Evolutionary conservation across 2,113 vertebrate species (phyloP), one percentile per base, ranked within the genome.

Genomic region (Cynocephalus volans): DNA sequence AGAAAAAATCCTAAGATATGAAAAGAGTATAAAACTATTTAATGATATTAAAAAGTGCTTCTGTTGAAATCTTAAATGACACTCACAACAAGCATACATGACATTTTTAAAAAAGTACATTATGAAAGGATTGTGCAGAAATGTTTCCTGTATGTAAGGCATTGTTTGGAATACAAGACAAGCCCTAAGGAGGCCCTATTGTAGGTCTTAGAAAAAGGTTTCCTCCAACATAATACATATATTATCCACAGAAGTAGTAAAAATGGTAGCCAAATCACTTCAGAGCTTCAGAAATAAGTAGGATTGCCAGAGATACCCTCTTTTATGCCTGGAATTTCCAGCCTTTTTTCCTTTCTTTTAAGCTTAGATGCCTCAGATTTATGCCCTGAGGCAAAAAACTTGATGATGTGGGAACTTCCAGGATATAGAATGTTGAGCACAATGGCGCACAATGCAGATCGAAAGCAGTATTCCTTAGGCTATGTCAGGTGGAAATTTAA

Each of bases 1-100:
- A 62, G 19, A 26, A 45, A 91, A 95, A 31, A 75, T 50, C 45
- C 56, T 90, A 85, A 77, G 19, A 41, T 86, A 95, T 24, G 60
- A 33, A 56, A 86, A 15, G n/a, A 90, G 48, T 50, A 95, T 28
- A 82, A 64, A 82, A 19, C 18, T 85, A 18, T 70, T 75, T 41
- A 85, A 91, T 31, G 24, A 60, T 41, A 60, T 48, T 28, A 15
- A 33, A 72, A 79, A 80, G 14, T 87, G 18, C 54, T 92, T 73
- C 54, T 52, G 8, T 72, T 65, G 8, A 6, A 24, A 50, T 80
- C 33, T 81, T 81, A 81, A 92, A 80, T 56, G 64, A 80, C 36
- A 69, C 14, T 48, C 41, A 60, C 18, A 58, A 4, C 50, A 89
- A 89, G 15, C 12, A 83, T 58, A 45, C 6, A 69, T 18, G 10